Evolutionary conservation across 2,888 invertebrate genomes (phyloP).

Genomic region (Dendrolimus pini): DNA sequence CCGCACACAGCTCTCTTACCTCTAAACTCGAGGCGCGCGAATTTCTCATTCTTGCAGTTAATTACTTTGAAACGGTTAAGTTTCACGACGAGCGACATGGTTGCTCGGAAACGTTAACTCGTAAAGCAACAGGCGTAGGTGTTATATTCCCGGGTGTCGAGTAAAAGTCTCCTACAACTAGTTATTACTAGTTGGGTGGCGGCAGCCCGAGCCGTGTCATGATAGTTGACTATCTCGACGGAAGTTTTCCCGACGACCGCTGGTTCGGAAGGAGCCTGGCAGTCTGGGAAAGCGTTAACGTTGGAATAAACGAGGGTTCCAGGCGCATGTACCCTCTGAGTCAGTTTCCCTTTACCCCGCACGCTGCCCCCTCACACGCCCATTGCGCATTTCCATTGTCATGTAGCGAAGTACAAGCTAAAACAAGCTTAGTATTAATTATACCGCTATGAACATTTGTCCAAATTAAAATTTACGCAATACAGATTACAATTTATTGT

Average conservation of each 20-base stretch:
- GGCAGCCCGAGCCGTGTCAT: not conserved
- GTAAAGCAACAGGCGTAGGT: not conserved
- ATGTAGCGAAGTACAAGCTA: not conserved
- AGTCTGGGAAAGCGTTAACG: slow-evolving; percentile 15
- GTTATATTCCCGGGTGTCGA: not conserved
- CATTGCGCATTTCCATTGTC: slow-evolving; percentile 10
- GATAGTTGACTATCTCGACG: not conserved
- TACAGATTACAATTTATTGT: too few species aligned
- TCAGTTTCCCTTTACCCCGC: slow-evolving; percentile 32
- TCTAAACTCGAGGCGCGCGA: slow-evolving; percentile 83
- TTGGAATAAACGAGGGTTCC: slow-evolving; percentile 37
- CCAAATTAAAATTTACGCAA: too few species aligned
- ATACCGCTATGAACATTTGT: too few species aligned
- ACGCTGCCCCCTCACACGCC: slow-evolving; percentile 9
- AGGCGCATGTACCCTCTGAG: slow-evolving; percentile 20
- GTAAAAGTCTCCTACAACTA: not conserved
- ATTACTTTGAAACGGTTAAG: slow-evolving; percentile 82
- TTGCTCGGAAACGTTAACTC: not conserved
- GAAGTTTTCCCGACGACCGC: not conserved
- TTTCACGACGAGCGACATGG: slow-evolving; percentile 82
- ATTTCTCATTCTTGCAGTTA: slow-evolving; percentile 81
- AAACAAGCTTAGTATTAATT: not conserved
- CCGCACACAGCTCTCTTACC: slow-evolving; percentile 73
- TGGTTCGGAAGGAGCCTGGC: slow-evolving; percentile 12
- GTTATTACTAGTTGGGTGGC: not conserved